Percentiles rank a stretch among this genome's conserved stretches.
Evolutionary conservation across 2,888 invertebrate genomes (phyloP).

Genomic region (Pterobdella sp.): DNA sequence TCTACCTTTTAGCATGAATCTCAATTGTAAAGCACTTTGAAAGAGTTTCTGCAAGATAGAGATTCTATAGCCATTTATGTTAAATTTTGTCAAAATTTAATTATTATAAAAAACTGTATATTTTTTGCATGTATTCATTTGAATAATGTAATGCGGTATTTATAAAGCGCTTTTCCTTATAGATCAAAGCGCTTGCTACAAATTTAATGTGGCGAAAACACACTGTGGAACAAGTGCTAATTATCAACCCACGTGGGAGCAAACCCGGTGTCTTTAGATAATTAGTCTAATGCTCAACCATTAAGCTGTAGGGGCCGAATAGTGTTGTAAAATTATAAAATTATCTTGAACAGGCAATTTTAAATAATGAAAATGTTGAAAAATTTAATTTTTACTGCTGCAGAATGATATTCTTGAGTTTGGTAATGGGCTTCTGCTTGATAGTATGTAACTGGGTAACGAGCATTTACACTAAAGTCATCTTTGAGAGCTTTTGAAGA

Average conservation of each 20-base stretch:
- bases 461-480: constrained; percentile 57
- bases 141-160: background rate
- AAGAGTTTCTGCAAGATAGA: constrained; percentile 54
- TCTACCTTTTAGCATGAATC: constrained; percentile 53
- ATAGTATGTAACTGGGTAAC: constrained; percentile 64
- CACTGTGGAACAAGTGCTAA: no score
- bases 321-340: background rate
- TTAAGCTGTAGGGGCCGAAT: no score
- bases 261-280: no score
- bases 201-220: no score
- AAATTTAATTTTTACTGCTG: constrained; percentile 55
- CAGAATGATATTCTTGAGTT: constrained; percentile 61
- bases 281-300: no score
- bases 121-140: background rate
- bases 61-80: background rate
- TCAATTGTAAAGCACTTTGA: constrained; percentile 59
- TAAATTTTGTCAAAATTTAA: background rate
- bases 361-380: background rate
- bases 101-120: background rate
- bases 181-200: no score
- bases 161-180: no score
- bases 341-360: background rate
- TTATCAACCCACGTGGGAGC: no score
- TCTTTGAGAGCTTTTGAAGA: constrained; percentile 62
- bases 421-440: constrained; percentile 66